phyloP scores from a whole-genome alignment of 2,888 invertebrate species.

The Timema podura region DNA sequence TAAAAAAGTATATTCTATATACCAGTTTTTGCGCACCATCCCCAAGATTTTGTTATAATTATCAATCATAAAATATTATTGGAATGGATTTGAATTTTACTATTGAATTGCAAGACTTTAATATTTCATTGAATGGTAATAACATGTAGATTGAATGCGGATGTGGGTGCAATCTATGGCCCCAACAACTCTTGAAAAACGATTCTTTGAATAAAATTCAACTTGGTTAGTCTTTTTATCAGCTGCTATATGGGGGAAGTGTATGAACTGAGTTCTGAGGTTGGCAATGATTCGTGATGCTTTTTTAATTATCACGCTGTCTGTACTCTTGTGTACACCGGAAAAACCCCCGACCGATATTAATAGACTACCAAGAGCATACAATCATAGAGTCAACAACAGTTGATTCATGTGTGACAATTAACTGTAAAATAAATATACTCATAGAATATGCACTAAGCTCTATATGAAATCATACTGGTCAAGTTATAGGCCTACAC shows the following conservation, averaged over 20 bases:
- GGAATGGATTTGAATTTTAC: no score
- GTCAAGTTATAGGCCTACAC: no score
- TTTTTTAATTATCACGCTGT: no score
- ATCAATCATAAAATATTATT: no score
- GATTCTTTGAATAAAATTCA: slow-evolving; percentile 14
- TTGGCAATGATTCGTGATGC: slow-evolving; percentile 11
- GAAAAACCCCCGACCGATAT: background rate
- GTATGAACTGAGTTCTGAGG: background rate
- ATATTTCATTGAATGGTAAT: no score
- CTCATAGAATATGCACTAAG: no score
- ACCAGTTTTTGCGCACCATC: no score
- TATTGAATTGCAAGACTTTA: no score
- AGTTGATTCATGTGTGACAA: background rate
- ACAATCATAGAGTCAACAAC: background rate
- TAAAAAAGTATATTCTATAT: no score
- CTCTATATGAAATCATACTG: no score
- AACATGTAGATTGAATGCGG: slow-evolving; percentile 20
- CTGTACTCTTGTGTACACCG: background rate
- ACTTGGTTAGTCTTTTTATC: background rate
- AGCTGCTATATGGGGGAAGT: background rate
- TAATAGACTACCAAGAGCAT: background rate
- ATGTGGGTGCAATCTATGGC: slow-evolving; percentile 24
- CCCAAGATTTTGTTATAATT: no score
- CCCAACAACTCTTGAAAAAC: slow-evolving; percentile 20
- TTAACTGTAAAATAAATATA: no score